Conservation (phyloP, 2,888 invertebrate species). For the Plebejus anna region DNA sequence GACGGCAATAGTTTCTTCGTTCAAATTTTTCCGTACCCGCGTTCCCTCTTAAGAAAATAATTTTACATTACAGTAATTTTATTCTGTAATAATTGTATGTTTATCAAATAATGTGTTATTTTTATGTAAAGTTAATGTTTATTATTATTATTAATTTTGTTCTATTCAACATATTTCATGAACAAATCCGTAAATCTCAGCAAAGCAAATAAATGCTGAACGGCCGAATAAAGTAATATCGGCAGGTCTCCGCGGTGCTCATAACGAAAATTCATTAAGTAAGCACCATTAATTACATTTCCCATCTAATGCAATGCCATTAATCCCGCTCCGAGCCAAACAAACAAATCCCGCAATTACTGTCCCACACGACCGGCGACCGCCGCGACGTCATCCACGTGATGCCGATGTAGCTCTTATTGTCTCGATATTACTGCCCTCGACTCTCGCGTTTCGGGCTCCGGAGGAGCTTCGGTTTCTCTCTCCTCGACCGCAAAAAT, state of each 20-base stretch:
- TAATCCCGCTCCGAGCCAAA: constrained; percentile 70
- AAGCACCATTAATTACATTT: constrained; percentile 69
- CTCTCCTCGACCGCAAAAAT: constrained; percentile 45
- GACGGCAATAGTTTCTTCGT: too few species aligned
- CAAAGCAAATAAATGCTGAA: not conserved
- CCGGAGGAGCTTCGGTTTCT: constrained; percentile 44
- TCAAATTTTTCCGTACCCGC: too few species aligned
- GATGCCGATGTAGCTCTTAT: constrained; percentile 39
- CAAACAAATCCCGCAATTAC: constrained; percentile 77
- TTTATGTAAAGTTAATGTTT: too few species aligned
- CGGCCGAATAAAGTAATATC: constrained; percentile 40
- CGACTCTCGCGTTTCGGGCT: constrained; percentile 44
- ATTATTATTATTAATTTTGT: not conserved
- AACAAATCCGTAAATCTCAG: not conserved
- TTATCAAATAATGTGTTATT: too few species aligned
- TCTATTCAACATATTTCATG: not conserved
- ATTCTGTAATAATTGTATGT: not conserved
- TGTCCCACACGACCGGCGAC: constrained; percentile 52
- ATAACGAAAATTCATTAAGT: constrained; percentile 73
- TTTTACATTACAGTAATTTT: not conserved
- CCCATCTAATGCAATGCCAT: constrained; percentile 64
- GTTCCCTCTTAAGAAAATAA: not conserved
- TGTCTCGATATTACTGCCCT: constrained; percentile 39
- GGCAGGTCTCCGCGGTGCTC: constrained; percentile 50
- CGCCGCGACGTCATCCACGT: constrained; percentile 33